phyloP scores from a whole-genome alignment of 1,140 invertebrate genomes.

The Leptoteleia sp. region DNA sequence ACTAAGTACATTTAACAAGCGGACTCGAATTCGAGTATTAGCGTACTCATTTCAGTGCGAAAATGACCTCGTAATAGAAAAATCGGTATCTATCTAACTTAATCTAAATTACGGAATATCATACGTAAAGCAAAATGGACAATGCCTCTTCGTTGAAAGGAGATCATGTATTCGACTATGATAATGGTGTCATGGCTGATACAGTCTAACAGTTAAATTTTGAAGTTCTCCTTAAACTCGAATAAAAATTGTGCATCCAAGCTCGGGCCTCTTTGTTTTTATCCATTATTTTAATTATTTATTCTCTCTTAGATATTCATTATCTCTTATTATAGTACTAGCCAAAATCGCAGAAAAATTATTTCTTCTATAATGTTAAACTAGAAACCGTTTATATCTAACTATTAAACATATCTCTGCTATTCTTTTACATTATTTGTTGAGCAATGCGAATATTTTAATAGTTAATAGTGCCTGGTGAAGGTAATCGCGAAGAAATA shows the following conservation, averaged over 20 bases:
- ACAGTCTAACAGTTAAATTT: slow-evolving; percentile 49
- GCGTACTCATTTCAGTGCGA: slow-evolving; percentile 36
- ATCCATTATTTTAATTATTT: too few species aligned
- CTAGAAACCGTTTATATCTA: slow-evolving; percentile 19
- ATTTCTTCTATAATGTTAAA: slow-evolving; percentile 31
- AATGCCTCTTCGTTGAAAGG: slow-evolving; percentile 60
- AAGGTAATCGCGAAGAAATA: slow-evolving; percentile 29
- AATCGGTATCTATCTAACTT: slow-evolving; percentile 64
- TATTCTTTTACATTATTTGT: slow-evolving; percentile 15
- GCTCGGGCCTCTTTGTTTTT: neutral
- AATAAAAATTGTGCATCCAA: slow-evolving; percentile 13
- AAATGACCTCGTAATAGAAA: slow-evolving; percentile 46
- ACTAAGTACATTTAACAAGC: slow-evolving; percentile 26
- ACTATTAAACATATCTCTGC: slow-evolving; percentile 34
- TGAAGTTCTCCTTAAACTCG: slow-evolving; percentile 6
- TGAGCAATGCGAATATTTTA: slow-evolving; percentile 30
- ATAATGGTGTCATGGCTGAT: slow-evolving; percentile 63
- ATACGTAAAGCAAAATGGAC: slow-evolving; percentile 52
- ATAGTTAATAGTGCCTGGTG: slow-evolving; percentile 21
- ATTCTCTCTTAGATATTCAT: neutral
- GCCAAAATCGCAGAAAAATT: slow-evolving; percentile 42
- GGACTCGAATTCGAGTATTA: neutral
- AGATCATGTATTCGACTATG: slow-evolving; percentile 56
- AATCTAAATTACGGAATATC: slow-evolving; percentile 60
- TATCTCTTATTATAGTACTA: slow-evolving; percentile 6